These are phyloP conservation scores for Tholera decimalis DNA, from an alignment of 2,888 invertebrate species.

Conservation along the genomic window DNA sequence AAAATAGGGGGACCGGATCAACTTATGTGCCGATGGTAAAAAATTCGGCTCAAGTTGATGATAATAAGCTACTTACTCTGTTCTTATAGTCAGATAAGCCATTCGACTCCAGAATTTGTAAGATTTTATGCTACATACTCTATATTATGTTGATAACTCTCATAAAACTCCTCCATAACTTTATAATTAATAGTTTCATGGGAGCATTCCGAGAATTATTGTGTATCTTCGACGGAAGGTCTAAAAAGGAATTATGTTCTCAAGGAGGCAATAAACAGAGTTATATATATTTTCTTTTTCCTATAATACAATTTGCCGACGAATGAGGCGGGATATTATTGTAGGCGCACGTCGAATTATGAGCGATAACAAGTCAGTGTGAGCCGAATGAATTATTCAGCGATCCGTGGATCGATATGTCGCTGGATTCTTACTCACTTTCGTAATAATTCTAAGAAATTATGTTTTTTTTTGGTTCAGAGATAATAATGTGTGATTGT, in stretches of 20 bases:
- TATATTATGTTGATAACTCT: background rate
- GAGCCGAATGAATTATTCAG: conserved; percentile 71
- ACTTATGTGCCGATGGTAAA: background rate
- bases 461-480: background rate
- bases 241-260: conserved; percentile 47
- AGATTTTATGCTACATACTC: background rate
- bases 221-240: conserved; percentile 25
- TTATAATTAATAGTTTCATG: background rate
- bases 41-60: background rate
- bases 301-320: conserved; percentile 58
- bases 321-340: conserved; percentile 66
- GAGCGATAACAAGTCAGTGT: conserved; percentile 70
- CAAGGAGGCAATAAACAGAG: conserved; percentile 41
- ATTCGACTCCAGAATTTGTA: background rate
- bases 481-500: background rate
- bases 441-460: conserved; percentile 27
- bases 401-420: conserved; percentile 62
- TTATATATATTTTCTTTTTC: conserved; percentile 46
- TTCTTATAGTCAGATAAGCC: background rate
- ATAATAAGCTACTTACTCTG: background rate
- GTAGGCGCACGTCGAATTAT: conserved; percentile 70
- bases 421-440: conserved; percentile 36
- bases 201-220: conserved; percentile 2
- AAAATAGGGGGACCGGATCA: background rate
- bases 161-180: background rate